A percentile compares a stretch with the other conserved stretches of the same genome.
Evolutionary conservation across 2,888 invertebrate species (phyloP).

Genomic region (Cetonia aurata): DNA sequence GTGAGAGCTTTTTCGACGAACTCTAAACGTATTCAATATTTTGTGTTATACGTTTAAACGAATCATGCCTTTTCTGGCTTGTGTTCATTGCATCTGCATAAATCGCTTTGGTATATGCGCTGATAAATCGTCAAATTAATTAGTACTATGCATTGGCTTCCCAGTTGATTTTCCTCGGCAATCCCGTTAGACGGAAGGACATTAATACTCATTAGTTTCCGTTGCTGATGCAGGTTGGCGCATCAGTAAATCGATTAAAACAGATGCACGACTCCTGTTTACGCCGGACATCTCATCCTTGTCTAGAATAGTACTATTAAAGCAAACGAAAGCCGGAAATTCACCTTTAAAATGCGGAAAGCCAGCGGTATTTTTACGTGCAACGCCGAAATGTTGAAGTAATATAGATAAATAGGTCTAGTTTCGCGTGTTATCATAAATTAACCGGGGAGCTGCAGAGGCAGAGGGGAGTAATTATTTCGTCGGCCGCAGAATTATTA

Average conservation of each 20-base stretch:
- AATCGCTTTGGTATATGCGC: not conserved
- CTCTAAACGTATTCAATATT: too few species aligned
- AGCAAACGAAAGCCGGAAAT: not conserved
- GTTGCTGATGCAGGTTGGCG: not conserved
- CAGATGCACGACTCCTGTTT: constrained; percentile 3
- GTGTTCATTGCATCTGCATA: too few species aligned
- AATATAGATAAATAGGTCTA: constrained; percentile 26
- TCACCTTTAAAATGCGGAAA: not conserved
- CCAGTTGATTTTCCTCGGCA: not conserved
- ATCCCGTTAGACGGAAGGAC: not conserved
- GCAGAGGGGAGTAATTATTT: constrained; percentile 9
- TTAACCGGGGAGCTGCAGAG: not conserved
- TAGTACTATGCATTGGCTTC: too few species aligned
- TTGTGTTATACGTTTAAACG: too few species aligned
- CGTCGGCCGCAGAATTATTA: constrained; percentile 23
- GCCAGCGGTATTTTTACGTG: not conserved
- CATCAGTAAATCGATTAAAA: constrained; percentile 9
- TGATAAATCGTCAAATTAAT: not conserved
- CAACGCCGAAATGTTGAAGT: not conserved
- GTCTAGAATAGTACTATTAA: not conserved
- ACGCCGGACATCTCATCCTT: constrained; percentile 1
- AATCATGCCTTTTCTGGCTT: too few species aligned
- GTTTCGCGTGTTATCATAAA: constrained; percentile 11
- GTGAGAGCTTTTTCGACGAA: too few species aligned
- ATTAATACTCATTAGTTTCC: constrained; percentile 16